phyloP scores from a whole-genome alignment of 2,888 invertebrate species.

The Magallana nippona region DNA sequence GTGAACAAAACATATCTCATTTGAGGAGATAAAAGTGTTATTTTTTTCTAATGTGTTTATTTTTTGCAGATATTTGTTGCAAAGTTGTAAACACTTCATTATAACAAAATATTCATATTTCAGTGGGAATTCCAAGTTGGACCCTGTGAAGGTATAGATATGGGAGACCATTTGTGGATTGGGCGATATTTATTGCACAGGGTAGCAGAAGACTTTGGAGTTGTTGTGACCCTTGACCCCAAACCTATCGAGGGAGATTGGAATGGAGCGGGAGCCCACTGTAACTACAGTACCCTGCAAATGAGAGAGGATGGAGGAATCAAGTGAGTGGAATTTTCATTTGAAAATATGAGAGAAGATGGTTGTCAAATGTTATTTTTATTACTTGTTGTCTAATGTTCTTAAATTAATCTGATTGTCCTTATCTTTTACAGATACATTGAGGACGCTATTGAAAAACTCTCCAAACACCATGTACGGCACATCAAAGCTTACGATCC shows the following conservation, averaged over 20 bases:
- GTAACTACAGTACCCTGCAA: slow-evolving; percentile 94
- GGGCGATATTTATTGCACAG: slow-evolving; percentile 81
- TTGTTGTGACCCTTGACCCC: slow-evolving; percentile 81
- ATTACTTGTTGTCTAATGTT: too few relatives aligned
- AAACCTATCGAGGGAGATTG: slow-evolving; percentile 81
- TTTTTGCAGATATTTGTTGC: too few relatives aligned
- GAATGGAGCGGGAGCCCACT: slow-evolving; percentile 91
- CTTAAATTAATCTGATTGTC: too few relatives aligned
- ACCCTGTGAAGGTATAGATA: slow-evolving; percentile 90
- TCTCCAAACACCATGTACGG: slow-evolving; percentile 93
- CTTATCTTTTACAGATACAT: slow-evolving; percentile 86
- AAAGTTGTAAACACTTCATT: neutral
- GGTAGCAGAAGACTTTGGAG: slow-evolving; percentile 82
- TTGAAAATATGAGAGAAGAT: neutral
- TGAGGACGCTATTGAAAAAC: slow-evolving; percentile 95
- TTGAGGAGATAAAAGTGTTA: neutral
- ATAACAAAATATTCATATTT: slow-evolving; percentile 36
- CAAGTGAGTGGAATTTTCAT: slow-evolving; percentile 66
- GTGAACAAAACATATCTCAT: too few relatives aligned
- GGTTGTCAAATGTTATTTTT: neutral
- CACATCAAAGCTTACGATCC: slow-evolving; percentile 99
- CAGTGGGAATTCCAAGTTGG: slow-evolving; percentile 88
- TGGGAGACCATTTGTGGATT: slow-evolving; percentile 82
- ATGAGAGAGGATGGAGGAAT: slow-evolving; percentile 87
- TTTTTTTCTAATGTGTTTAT: too few relatives aligned